A percentile compares a stretch with the other conserved stretches of the same genome.
Evolutionary conservation across 2,888 invertebrate genomes (phyloP).

Genomic region (Isoperla grammatica): DNA sequence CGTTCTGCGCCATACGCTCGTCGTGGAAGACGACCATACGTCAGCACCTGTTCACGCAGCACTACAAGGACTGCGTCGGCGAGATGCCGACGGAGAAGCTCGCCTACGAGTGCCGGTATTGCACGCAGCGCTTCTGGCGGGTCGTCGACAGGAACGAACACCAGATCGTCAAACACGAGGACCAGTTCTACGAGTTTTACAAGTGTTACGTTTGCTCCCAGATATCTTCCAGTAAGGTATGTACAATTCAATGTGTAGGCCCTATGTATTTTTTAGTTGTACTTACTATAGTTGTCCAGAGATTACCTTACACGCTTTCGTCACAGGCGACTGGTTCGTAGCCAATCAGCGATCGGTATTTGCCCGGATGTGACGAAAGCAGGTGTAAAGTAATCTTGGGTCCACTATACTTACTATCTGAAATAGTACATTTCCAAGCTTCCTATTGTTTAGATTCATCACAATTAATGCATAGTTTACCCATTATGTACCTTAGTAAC

Average conservation of each 20-base stretch:
- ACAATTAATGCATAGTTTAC: too few relatives aligned
- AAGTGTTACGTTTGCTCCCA: slow-evolving; percentile 28
- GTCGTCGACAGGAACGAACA: slow-evolving; percentile 48
- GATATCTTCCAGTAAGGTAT: slow-evolving; percentile 28
- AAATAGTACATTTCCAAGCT: too few relatives aligned
- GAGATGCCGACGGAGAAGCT: slow-evolving; percentile 47
- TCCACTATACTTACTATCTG: too few relatives aligned
- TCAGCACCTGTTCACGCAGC: slow-evolving; percentile 32
- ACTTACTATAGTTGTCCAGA: background rate
- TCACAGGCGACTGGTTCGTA: too few relatives aligned
- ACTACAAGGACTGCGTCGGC: slow-evolving; percentile 20
- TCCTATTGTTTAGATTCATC: too few relatives aligned
- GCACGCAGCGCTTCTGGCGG: slow-evolving; percentile 49
- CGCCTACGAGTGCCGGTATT: slow-evolving; percentile 49
- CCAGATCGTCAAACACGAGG: slow-evolving; percentile 27
- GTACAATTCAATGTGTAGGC: background rate
- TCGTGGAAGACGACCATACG: slow-evolving; percentile 45
- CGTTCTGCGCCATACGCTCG: slow-evolving; percentile 28
- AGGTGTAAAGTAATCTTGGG: too few relatives aligned
- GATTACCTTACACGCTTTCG: too few relatives aligned
- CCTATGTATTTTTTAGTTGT: background rate
- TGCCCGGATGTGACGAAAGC: too few relatives aligned
- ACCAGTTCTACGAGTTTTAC: slow-evolving; percentile 25
- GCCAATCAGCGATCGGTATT: too few relatives aligned
- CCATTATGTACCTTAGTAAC: too few relatives aligned